These are phyloP conservation scores for Leontopithecus rosalia DNA, from an alignment of 2,797 vertebrate species.

Conservation along the genomic window DNA sequence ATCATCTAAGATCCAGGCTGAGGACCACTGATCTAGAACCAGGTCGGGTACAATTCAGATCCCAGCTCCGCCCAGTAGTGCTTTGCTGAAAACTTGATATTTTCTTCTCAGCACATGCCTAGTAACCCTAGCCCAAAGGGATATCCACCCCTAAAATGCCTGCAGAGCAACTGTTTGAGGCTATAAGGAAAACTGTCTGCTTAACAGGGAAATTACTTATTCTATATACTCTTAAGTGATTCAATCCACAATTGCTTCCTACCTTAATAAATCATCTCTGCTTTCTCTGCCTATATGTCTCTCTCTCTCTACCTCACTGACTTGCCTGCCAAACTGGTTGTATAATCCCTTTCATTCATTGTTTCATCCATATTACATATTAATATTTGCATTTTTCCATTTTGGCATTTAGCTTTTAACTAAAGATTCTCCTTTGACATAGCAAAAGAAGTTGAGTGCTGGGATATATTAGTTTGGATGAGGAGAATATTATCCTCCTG, in stretches of 20 bases:
- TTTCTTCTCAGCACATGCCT: background rate
- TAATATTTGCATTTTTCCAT: background rate
- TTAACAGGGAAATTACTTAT: background rate
- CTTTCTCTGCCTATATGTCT: background rate
- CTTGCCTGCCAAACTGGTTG: background rate
- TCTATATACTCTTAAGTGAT: background rate
- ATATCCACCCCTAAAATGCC: background rate
- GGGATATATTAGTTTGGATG: background rate
- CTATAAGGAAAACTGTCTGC: background rate
- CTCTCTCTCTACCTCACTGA: background rate
- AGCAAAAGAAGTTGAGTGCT: background rate
- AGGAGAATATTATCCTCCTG: background rate
- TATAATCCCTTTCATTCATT: background rate
- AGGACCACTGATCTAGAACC: background rate
- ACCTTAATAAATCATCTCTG: background rate
- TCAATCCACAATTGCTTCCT: background rate
- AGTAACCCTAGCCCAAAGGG: background rate
- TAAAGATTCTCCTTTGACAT: constrained; percentile 10
- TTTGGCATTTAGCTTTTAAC: background rate
- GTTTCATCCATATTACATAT: background rate
- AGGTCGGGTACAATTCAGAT: background rate
- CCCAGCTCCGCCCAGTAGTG: background rate
- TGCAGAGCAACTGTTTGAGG: background rate
- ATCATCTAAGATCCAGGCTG: background rate
- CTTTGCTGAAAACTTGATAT: background rate